Percentiles rank a stretch among this genome's conserved stretches.
These are phyloP conservation scores for Saccopteryx leptura DNA, from an alignment of 2,113 vertebrate species.

Conservation along the genomic window DNA sequence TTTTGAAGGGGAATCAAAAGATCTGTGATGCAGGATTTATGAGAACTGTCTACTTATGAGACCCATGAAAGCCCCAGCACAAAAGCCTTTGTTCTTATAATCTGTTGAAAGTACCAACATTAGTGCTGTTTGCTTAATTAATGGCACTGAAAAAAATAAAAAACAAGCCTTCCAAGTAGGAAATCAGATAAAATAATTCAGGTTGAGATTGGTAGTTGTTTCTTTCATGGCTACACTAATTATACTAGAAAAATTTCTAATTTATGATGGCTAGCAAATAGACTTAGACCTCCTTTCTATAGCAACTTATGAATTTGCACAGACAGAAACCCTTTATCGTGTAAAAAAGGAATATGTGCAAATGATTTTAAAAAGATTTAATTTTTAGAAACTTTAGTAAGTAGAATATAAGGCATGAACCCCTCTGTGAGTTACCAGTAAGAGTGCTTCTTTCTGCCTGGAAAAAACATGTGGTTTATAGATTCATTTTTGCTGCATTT, in stretches of 20 bases:
- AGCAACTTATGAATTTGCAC: conserved; percentile 65
- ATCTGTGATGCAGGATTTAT: conserved; percentile 62
- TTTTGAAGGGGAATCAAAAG: conserved; percentile 62
- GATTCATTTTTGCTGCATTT: conserved; percentile 21
- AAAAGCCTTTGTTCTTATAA: conserved; percentile 64
- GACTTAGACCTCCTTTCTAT: conserved; percentile 78
- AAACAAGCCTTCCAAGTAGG: conserved; percentile 79
- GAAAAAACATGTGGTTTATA: not conserved
- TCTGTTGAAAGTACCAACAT: conserved; percentile 65
- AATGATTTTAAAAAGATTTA: conserved; percentile 68
- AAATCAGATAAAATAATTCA: conserved; percentile 81
- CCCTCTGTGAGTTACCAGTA: conserved; percentile 25
- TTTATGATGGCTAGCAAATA: conserved; percentile 82
- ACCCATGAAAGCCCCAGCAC: not conserved
- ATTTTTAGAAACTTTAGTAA: conserved; percentile 68
- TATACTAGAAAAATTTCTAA: conserved; percentile 84
- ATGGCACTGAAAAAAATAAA: conserved; percentile 44
- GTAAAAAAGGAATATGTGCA: conserved; percentile 70
- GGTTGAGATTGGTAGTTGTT: conserved; percentile 71
- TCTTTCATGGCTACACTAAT: conserved; percentile 70
- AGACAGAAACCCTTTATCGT: conserved; percentile 71
- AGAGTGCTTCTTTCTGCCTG: not conserved
- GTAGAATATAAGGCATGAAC: conserved; percentile 22
- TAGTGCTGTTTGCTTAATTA: conserved; percentile 84
- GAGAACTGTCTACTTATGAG: conserved; percentile 58